Evolutionary conservation across 2,888 invertebrate species (phyloP).

Genomic region (Strigamia transsilvanica): DNA sequence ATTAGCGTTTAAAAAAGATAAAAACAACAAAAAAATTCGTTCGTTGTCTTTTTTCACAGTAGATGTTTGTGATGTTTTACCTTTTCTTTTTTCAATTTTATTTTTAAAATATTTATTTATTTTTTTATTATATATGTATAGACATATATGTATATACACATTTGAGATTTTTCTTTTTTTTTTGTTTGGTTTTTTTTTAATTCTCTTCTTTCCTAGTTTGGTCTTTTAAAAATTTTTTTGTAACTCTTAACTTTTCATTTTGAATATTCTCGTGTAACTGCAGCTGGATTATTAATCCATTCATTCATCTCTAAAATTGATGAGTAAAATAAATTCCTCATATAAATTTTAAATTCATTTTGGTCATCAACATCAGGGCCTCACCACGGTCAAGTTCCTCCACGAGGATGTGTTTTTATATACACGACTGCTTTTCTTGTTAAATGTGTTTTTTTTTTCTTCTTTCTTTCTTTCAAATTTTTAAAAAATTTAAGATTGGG

Average conservation of each 20-base stretch:
- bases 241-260: neutral
- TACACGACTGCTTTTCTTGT: constrained; percentile 20
- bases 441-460: neutral
- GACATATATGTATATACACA: no score
- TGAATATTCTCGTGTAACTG: constrained; percentile 10
- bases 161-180: no score
- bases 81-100: neutral
- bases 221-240: neutral
- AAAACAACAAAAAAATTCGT: constrained; percentile 9
- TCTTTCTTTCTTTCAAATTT: neutral
- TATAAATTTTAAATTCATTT: constrained; percentile 9
- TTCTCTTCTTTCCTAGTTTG: neutral
- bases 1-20: constrained; percentile 15
- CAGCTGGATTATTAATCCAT: constrained; percentile 18
- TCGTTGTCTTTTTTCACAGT: constrained; percentile 20
- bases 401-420: constrained; percentile 9
- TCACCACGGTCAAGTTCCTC: constrained; percentile 20
- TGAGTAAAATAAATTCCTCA: neutral
- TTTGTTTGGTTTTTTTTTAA: no score
- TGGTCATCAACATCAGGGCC: constrained; percentile 20
- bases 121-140: neutral
- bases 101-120: neutral
- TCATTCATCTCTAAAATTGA: constrained; percentile 6
- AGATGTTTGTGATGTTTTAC: constrained; percentile 15
- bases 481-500: constrained; percentile 10